phyloP scores from a whole-genome alignment of 2,113 vertebrate species.

The Spilogale gracilis region DNA sequence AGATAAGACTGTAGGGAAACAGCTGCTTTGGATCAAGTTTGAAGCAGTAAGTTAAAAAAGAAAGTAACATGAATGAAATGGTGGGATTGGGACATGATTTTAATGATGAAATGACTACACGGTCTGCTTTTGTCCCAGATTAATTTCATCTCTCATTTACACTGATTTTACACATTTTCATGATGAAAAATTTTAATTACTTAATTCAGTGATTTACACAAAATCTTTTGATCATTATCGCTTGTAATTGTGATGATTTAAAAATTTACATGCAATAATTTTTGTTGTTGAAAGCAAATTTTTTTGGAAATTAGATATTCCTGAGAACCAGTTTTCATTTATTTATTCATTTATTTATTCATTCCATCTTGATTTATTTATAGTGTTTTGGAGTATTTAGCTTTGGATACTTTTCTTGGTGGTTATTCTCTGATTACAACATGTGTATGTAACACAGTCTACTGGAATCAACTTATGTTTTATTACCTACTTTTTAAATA shows the following conservation, averaged over 20 bases:
- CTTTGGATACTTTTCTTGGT: neutral
- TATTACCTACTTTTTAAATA: neutral
- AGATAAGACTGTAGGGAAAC: constrained; percentile 76
- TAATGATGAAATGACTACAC: neutral
- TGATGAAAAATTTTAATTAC: constrained; percentile 38
- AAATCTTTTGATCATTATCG: neutral
- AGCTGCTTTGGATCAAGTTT: constrained; percentile 79
- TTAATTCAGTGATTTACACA: neutral
- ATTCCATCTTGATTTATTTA: neutral
- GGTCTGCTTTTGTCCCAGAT: neutral
- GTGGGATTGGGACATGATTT: neutral
- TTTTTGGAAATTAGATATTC: neutral
- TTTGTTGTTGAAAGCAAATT: neutral
- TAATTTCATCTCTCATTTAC: constrained; percentile 38
- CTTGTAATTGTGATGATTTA: neutral
- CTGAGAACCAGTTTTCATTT: constrained; percentile 34
- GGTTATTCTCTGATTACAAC: neutral
- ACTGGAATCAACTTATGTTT: neutral
- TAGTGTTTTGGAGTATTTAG: neutral
- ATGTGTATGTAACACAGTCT: neutral
- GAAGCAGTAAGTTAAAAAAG: constrained; percentile 70
- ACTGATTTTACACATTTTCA: neutral
- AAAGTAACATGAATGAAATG: constrained; percentile 54
- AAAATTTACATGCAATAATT: neutral
- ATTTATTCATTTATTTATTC: neutral